Evolutionary conservation across 2,113 vertebrate genomes (phyloP).

Genomic region (Eptatretus burgeri): DNA sequence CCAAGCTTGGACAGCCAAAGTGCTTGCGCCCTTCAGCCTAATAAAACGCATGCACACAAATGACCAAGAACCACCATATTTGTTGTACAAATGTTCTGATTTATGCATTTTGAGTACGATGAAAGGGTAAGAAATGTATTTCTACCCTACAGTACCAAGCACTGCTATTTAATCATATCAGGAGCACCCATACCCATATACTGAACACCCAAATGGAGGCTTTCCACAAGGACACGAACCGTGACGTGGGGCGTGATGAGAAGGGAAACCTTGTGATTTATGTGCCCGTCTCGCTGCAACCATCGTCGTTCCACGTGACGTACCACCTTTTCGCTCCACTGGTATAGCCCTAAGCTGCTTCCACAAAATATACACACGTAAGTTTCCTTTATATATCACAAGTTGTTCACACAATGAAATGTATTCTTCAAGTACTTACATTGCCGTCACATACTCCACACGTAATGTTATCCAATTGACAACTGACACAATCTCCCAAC

Average conservation of each 20-base stretch:
- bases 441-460: too few species aligned
- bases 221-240: slow-evolving; percentile 15
- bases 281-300: slow-evolving; percentile 34
- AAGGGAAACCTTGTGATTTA: slow-evolving; percentile 45
- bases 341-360: slow-evolving; percentile 57
- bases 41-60: neutral
- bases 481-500: too few species aligned
- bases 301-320: slow-evolving; percentile 35
- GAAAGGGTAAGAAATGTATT: neutral
- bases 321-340: slow-evolving; percentile 65
- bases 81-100: too few species aligned
- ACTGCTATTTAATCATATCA: neutral
- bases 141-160: neutral
- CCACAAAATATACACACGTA: neutral
- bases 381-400: neutral
- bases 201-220: neutral
- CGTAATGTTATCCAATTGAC: too few species aligned
- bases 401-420: neutral
- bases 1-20: slow-evolving; percentile 52
- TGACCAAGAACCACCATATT: neutral
- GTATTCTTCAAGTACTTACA: too few species aligned
- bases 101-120: neutral
- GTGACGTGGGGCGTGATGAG: slow-evolving; percentile 60
- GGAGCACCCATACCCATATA: too few species aligned
- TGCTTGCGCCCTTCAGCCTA: slow-evolving; percentile 66